Conservation (phyloP, 2,113 vertebrate genomes). For the Varanus komodoensis region DNA sequence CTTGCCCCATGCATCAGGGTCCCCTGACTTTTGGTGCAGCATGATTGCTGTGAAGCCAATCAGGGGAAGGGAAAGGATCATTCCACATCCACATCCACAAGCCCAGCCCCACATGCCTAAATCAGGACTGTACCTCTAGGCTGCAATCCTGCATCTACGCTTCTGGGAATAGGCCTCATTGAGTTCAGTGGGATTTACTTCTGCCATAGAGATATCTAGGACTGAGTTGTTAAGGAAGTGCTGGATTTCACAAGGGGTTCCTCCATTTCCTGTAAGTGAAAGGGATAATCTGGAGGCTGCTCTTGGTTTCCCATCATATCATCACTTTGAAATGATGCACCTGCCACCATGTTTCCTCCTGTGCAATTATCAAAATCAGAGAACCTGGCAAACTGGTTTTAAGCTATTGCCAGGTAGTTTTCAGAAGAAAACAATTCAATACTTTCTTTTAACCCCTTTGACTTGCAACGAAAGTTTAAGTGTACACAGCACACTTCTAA, state of each 20-base stretch:
- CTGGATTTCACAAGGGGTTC: neutral
- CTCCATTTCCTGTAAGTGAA: neutral
- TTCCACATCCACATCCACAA: no score
- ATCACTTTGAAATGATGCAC: neutral
- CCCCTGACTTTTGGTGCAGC: no score
- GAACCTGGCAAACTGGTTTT: neutral
- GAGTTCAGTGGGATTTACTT: neutral
- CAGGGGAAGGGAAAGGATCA: no score
- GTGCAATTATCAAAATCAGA: neutral
- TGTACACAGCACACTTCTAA: neutral
- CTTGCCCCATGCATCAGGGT: no score
- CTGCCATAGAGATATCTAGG: neutral
- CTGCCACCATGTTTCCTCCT: neutral
- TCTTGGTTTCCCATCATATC: neutral
- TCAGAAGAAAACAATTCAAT: neutral
- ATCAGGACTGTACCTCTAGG: neutral
- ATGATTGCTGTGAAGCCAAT: no score
- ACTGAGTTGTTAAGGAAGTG: neutral
- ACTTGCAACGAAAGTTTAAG: neutral
- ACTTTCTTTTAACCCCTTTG: neutral
- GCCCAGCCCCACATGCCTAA: no score
- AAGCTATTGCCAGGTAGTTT: neutral
- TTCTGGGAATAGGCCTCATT: neutral
- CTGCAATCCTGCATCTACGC: neutral
- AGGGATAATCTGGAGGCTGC: neutral